Evolutionary conservation across 2,113 vertebrate genomes (phyloP).

Genomic region (Lagenorhynchus albirostris): DNA sequence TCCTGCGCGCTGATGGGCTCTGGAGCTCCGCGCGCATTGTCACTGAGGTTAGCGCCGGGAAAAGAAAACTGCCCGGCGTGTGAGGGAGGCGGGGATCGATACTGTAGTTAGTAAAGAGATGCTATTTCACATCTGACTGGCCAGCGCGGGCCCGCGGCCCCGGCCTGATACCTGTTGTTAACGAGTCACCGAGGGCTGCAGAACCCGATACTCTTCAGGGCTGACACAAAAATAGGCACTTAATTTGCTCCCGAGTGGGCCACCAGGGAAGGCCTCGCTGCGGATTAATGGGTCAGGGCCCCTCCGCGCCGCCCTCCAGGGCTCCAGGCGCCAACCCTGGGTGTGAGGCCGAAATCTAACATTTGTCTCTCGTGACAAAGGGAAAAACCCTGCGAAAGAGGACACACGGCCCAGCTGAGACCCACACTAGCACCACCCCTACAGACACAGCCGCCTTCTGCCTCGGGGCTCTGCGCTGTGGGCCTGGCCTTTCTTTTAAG

Average conservation of each 20-base stretch:
- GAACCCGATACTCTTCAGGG: slow-evolving; percentile 86
- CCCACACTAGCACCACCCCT: background rate
- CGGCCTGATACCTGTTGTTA: slow-evolving; percentile 89
- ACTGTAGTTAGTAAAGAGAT: slow-evolving; percentile 94
- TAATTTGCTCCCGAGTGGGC: slow-evolving; percentile 85
- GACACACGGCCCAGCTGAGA: accelerated
- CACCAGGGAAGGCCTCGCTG: slow-evolving; percentile 79
- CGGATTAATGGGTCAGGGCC: slow-evolving; percentile 82
- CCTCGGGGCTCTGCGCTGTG: background rate
- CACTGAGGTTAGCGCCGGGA: slow-evolving; percentile 84
- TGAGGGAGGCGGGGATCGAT: slow-evolving; percentile 90
- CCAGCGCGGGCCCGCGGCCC: slow-evolving; percentile 83
- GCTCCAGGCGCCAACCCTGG: background rate
- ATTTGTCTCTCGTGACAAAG: background rate
- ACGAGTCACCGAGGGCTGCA: slow-evolving; percentile 91
- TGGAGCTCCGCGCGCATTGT: slow-evolving; percentile 84
- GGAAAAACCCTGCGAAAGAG: background rate
- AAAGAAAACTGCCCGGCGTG: slow-evolving; percentile 86
- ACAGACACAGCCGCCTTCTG: accelerated
- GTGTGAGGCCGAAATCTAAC: background rate
- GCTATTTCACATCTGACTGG: slow-evolving; percentile 99
- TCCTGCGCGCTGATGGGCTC: slow-evolving; percentile 82
- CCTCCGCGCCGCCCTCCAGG: slow-evolving; percentile 71
- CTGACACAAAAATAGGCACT: slow-evolving; percentile 85
- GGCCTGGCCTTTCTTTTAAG: accelerated